A percentile compares a stretch with the other conserved stretches of the same genome.
Evolutionary conservation across 2,113 vertebrate species (phyloP).

Genomic region (Eurypyga helias): DNA sequence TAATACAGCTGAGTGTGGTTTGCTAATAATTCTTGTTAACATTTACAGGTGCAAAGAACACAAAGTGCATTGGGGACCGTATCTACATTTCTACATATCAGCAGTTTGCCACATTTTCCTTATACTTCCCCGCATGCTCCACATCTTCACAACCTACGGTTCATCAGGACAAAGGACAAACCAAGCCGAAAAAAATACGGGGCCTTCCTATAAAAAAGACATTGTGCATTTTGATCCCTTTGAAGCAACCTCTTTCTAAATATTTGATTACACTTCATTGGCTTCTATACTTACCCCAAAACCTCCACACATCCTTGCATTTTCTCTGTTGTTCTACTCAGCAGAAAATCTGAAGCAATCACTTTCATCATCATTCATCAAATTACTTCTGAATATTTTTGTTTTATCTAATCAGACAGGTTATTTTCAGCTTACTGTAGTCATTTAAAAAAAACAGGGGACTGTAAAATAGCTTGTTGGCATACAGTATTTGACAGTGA

Average conservation of each 20-base stretch:
- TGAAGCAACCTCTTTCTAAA: not conserved
- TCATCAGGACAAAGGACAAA: not conserved
- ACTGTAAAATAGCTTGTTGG: not conserved
- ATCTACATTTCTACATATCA: not conserved
- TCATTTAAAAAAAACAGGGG: not conserved
- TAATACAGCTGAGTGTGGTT: not conserved
- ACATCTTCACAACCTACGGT: not conserved
- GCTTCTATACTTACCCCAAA: not conserved
- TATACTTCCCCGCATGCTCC: not conserved
- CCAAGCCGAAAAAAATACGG: not conserved
- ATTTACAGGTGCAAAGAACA: not conserved
- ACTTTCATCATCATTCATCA: slow-evolving; percentile 13
- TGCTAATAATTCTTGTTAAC: not conserved
- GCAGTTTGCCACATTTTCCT: not conserved
- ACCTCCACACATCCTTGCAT: not conserved
- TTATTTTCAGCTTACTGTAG: slow-evolving; percentile 39
- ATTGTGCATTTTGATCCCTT: not conserved
- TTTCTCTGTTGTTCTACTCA: slow-evolving; percentile 18
- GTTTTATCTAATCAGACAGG: slow-evolving; percentile 29
- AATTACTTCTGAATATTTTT: slow-evolving; percentile 35
- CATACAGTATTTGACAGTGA: not conserved
- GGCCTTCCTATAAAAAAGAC: not conserved
- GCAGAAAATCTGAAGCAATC: slow-evolving; percentile 6
- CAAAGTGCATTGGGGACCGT: not conserved
- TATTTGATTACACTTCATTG: not conserved